Conservation (phyloP, 2,113 vertebrate species). For the Polypterus bichir region DNA sequence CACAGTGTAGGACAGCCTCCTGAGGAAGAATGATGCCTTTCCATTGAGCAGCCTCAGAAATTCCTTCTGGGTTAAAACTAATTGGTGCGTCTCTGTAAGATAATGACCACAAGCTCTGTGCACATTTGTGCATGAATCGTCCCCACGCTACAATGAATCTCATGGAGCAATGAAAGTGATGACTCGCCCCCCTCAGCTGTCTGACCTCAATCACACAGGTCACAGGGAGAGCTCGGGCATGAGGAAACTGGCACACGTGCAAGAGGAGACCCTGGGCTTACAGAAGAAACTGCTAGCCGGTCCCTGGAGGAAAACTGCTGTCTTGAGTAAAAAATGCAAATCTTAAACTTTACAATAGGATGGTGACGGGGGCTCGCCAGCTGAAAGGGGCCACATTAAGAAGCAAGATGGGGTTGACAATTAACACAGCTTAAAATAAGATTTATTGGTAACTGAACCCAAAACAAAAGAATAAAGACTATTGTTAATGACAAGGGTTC, state of each 20-base stretch:
- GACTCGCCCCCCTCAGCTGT: constrained; percentile 11
- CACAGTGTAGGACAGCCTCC: too few relatives aligned
- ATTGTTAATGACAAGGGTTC: too few relatives aligned
- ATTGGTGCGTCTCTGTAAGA: constrained; percentile 44
- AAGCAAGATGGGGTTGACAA: too few relatives aligned
- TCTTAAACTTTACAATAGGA: too few relatives aligned
- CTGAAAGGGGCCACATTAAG: too few relatives aligned
- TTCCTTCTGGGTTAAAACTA: constrained; percentile 53
- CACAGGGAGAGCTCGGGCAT: constrained; percentile 9
- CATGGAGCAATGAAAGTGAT: constrained; percentile 7
- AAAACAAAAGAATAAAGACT: too few relatives aligned
- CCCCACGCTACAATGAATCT: constrained; percentile 21
- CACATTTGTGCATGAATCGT: constrained; percentile 38
- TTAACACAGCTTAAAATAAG: too few relatives aligned
- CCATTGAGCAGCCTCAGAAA: constrained; percentile 8
- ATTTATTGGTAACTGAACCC: too few relatives aligned
- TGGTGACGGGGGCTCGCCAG: too few relatives aligned
- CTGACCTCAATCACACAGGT: constrained; percentile 26
- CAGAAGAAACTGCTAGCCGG: too few relatives aligned
- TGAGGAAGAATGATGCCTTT: constrained; percentile 1
- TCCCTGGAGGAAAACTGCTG: too few relatives aligned
- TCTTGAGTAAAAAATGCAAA: too few relatives aligned
- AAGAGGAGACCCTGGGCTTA: background rate
- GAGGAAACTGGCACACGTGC: background rate
- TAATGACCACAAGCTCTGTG: constrained; percentile 52